Percentiles rank a stretch among this genome's conserved stretches.
phyloP scores from a whole-genome alignment of 1,140 invertebrate genomes.

The Papilio polytes region DNA sequence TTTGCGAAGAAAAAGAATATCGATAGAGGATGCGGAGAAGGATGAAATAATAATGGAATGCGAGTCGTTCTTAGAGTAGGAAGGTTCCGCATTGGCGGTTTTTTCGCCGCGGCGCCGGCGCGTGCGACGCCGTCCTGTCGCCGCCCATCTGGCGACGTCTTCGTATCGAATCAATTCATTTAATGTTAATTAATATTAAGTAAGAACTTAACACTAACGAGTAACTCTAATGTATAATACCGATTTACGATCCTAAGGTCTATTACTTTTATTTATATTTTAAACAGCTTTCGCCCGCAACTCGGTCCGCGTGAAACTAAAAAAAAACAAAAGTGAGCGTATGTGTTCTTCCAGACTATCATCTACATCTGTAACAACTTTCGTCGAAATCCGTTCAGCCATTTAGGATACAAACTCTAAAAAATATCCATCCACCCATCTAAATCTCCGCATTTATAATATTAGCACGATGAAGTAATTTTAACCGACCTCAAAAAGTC shows the following conservation, averaged over 20 bases:
- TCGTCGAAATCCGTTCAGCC: too few relatives aligned
- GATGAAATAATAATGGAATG: slow-evolving; percentile 61
- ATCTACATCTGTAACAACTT: too few relatives aligned
- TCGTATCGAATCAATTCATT: not conserved
- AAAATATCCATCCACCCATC: too few relatives aligned
- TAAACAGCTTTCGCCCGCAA: too few relatives aligned
- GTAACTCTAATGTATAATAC: not conserved
- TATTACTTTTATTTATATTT: too few relatives aligned
- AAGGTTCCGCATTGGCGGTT: slow-evolving; percentile 64
- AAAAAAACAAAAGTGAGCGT: too few relatives aligned
- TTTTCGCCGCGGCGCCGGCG: slow-evolving; percentile 49
- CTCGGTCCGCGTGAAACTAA: too few relatives aligned
- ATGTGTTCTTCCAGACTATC: too few relatives aligned
- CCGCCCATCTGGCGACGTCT: not conserved
- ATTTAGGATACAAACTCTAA: too few relatives aligned
- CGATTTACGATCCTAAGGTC: too few relatives aligned
- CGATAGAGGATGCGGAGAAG: slow-evolving; percentile 46
- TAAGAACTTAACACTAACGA: not conserved
- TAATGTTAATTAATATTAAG: not conserved
- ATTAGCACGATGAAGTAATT: too few relatives aligned
- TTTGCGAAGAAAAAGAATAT: slow-evolving; percentile 33
- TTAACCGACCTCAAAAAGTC: not conserved
- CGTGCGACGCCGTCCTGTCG: slow-evolving; percentile 5
- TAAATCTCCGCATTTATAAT: too few relatives aligned
- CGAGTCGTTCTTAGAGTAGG: slow-evolving; percentile 58